Percentiles rank a stretch among this genome's conserved stretches.
These are phyloP conservation scores for Phoebastria nigripes DNA, from an alignment of 2,797 vertebrate species.

Conservation along the genomic window DNA sequence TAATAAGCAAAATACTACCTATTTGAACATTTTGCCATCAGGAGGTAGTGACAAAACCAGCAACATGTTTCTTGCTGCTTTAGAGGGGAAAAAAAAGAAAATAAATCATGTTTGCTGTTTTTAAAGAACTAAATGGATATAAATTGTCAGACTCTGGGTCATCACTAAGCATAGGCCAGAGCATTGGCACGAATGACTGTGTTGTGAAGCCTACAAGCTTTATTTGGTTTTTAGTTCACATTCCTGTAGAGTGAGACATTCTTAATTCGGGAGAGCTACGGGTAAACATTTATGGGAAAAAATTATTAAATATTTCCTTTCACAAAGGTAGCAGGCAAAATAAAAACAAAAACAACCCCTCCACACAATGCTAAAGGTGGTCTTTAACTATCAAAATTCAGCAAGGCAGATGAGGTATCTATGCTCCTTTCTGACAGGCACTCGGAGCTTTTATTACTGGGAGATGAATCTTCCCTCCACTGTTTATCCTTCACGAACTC, in stretches of 20 bases:
- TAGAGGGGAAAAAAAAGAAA: not conserved
- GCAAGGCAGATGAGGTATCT: not conserved
- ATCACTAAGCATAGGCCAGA: conserved; percentile 46
- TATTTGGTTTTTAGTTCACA: conserved; percentile 65
- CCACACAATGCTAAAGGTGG: not conserved
- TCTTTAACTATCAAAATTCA: not conserved
- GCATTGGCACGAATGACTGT: conserved; percentile 32
- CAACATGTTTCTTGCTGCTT: not conserved
- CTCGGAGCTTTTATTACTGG: not conserved
- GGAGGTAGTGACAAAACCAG: not conserved
- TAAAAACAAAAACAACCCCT: not conserved
- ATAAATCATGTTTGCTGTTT: not conserved
- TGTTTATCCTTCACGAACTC: not conserved
- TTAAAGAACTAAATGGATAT: not conserved
- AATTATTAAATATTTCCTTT: conserved; percentile 64
- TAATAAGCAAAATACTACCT: not conserved
- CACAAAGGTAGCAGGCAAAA: conserved; percentile 49
- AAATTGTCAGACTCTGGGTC: conserved; percentile 42
- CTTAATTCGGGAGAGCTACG: conserved; percentile 4
- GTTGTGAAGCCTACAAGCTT: conserved; percentile 52
- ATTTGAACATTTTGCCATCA: not conserved
- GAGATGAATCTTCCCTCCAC: not conserved
- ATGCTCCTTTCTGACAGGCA: not conserved
- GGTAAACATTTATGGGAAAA: conserved; percentile 63
- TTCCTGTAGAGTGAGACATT: conserved; percentile 62